Evolutionary conservation across 2,113 vertebrate species (phyloP), one percentile per base, ranked within the genome.

Genomic region (Trichomycterus rosablanca): DNA sequence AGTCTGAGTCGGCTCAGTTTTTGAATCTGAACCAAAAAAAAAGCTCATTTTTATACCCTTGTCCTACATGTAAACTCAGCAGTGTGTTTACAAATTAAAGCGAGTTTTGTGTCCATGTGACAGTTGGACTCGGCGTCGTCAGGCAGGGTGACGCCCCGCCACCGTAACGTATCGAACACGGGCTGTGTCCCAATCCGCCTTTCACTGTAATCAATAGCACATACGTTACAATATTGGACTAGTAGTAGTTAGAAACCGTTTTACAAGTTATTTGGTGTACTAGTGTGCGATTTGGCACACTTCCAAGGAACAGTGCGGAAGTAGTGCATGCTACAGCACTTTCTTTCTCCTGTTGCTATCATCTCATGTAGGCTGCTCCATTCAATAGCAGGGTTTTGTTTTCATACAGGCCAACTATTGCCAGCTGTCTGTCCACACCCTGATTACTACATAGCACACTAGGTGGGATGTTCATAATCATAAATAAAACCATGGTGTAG

Each of bases 131-230:
- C 51, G 57, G 64, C 49, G 46, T 40, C 70, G 70, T 69, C 71
- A 15, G 59, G 80, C 72, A 19, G 65, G 86, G 84, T 80, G 84
- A 86, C 84, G 85, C 86, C 87, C 87, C 85, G 82, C 74, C 71
- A 73, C 40, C 23, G 7, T 42, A 30, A 23, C n/a, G 15, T 11
- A 40, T 14, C 20, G 22, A 8, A 11, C 40, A 14, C 40, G 16
- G 40, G 42, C 11, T 20, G 56, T 9, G 26, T 44, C 56, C 56
- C 18, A 59, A 45, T n/a, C 7, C 39, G 6, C 40, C 1, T 7
- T 2, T 40, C 76, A 71, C 54, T 70, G 65, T 69, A 69, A 54
- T 54, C 71, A 68, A 34, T 10, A 14, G 34, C 9, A 8, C 15
- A 15, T 22, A 14, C 12, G 18, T 24, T 20, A 5, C 15, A 1